These are phyloP conservation scores for Phoebastria nigripes DNA, from an alignment of 2,797 vertebrate species.

Conservation along the genomic window DNA sequence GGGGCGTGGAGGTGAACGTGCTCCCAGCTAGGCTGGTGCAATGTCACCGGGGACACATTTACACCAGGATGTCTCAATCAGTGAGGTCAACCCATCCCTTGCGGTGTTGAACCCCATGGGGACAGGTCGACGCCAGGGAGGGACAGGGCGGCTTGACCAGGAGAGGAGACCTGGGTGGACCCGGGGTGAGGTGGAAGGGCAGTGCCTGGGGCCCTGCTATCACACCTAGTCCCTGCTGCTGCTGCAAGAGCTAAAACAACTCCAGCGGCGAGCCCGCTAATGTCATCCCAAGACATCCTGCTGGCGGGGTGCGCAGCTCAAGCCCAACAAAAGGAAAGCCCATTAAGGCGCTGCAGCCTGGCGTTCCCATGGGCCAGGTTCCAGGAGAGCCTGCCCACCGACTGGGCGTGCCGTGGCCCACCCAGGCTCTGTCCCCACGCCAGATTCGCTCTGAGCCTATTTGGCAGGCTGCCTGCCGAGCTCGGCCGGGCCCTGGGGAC, in stretches of 20 bases:
- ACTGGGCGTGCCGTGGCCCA: conserved; percentile 14
- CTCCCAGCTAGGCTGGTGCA: not conserved
- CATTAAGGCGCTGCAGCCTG: not conserved
- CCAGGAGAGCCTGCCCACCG: not conserved
- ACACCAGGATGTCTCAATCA: not conserved
- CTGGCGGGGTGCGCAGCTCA: not conserved
- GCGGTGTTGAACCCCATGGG: not conserved
- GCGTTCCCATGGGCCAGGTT: not conserved
- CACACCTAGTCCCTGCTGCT: not conserved
- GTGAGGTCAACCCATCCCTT: not conserved
- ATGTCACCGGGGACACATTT: not conserved
- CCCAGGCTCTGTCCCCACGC: not conserved
- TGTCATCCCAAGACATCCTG: conserved; percentile 52
- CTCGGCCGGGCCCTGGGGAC: not conserved
- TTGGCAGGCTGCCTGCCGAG: not conserved
- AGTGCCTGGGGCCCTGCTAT: not conserved
- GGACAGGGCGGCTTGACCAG: not conserved
- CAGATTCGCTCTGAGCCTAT: not conserved
- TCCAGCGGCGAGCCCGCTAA: not conserved
- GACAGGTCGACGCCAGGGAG: not conserved
- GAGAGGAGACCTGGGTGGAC: not conserved
- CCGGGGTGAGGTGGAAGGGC: not conserved
- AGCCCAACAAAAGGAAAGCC: conserved; percentile 24
- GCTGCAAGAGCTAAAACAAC: not conserved
- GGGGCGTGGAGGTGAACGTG: not conserved